These are phyloP conservation scores for Lemur catta DNA, from an alignment of 2,797 vertebrate genomes.

Conservation along the genomic window DNA sequence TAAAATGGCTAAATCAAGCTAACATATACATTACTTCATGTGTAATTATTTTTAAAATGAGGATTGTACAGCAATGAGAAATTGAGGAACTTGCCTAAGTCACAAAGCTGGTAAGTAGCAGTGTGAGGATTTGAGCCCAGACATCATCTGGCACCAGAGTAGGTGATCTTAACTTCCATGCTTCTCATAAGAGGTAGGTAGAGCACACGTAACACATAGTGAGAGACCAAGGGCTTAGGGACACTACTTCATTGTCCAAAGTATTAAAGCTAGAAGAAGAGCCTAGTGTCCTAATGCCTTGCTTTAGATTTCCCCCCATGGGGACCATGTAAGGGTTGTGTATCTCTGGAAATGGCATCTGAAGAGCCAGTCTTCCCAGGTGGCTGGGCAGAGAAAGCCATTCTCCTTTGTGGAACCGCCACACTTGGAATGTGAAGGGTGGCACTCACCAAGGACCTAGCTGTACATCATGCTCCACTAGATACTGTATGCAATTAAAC, in stretches of 20 bases:
- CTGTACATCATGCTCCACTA: conserved; percentile 34
- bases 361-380: not conserved
- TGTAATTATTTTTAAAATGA: not conserved
- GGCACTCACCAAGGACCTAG: not conserved
- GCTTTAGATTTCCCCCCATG: not conserved
- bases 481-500: not conserved
- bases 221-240: not conserved
- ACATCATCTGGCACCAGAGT: not conserved
- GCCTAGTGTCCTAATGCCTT: not conserved
- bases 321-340: not conserved
- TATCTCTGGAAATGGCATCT: not conserved
- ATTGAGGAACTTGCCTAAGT: not conserved
- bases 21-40: not conserved
- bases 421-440: not conserved
- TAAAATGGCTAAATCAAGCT: not conserved
- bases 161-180: not conserved
- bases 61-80: not conserved
- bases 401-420: not conserved
- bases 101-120: not conserved
- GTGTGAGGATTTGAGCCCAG: not conserved
- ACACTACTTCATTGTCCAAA: not conserved
- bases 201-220: not conserved
- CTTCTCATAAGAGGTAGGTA: not conserved
- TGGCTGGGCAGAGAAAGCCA: not conserved
- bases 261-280: not conserved